Evolutionary conservation across 2,113 vertebrate species (phyloP), one percentile per base, ranked within the genome.

Genomic region (Antigone vipio): DNA sequence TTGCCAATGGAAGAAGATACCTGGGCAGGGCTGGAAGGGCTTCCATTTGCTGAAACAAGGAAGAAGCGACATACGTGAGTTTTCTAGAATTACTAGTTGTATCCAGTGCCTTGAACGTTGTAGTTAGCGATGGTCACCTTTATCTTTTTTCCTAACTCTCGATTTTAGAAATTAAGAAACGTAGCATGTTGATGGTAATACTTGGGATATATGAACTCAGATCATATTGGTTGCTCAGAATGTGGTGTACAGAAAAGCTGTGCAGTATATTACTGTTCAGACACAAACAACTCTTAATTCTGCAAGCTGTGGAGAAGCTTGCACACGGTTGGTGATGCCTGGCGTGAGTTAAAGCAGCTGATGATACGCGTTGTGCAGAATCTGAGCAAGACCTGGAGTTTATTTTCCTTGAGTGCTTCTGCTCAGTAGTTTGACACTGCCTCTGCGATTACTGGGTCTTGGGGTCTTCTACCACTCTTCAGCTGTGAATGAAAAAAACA

Each of bases 1-100:
- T 3, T 11, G 29, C 15, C 2, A 1, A 1, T 53, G 42, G 92
- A 81, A 24, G 98, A 92, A 76, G 97, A 84, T 9, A 2, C 17
- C 17, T 99, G 99, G 99, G 98, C 98, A 14, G 98, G 98, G 71
- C 96, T 99, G 16, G 92, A 98, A 74, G 97, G 94, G 6, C 60
- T 98, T 69, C 2, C 34, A 1, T 98, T 97, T 66, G 27, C n/a
- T 7, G 74, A 90, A 34, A 92, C 22, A 18, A 97, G 97, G 88
- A 88, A n/a, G 10, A 34, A 23, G 11, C 1, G 0, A 8, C 1
- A 85, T 24, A 6, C 0, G 96, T 97, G 87, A 96, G 95, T 93
- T 44, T 56, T 49, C 44, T 49, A 73, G 74, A 68, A 2, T 19
- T 75, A 7, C 34, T 42, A 2, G 3, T 30, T 19, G 1, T 19